phyloP scores from a whole-genome alignment of 2,888 invertebrate genomes.

The Neelides folsomi region DNA sequence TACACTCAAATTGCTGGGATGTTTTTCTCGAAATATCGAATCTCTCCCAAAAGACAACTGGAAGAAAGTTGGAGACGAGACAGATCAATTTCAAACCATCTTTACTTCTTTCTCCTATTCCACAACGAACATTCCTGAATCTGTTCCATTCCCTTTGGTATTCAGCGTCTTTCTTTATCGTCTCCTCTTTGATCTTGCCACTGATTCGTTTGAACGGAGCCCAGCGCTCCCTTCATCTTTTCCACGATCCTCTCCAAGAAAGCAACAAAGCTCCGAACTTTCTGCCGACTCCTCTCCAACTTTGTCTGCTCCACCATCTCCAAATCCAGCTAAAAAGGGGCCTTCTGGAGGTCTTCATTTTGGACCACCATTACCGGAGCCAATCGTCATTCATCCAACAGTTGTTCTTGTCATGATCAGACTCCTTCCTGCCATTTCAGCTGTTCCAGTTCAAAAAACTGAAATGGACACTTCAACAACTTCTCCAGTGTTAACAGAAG shows the following conservation, averaged over 20 bases:
- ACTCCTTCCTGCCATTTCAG: slow-evolving; percentile 66
- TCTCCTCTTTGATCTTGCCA: slow-evolving; percentile 82
- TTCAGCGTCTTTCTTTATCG: slow-evolving; percentile 75
- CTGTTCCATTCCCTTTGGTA: slow-evolving; percentile 61
- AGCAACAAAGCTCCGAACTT: slow-evolving; percentile 36
- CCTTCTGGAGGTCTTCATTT: slow-evolving; percentile 59
- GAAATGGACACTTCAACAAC: neutral
- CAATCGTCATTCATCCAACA: slow-evolving; percentile 88
- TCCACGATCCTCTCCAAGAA: slow-evolving; percentile 20
- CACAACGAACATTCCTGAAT: slow-evolving; percentile 40
- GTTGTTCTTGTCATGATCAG: slow-evolving; percentile 74
- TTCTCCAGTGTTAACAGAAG: neutral
- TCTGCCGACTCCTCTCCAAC: slow-evolving; percentile 20
- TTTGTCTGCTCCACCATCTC: slow-evolving; percentile 12
- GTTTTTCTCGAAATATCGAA: slow-evolving; percentile 49
- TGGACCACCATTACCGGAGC: slow-evolving; percentile 57
- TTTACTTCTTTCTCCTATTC: slow-evolving; percentile 12
- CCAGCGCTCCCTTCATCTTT: slow-evolving; percentile 18
- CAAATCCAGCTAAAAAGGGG: slow-evolving; percentile 16
- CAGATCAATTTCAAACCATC: slow-evolving; percentile 17
- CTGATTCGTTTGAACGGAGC: slow-evolving; percentile 71
- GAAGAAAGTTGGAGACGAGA: slow-evolving; percentile 9
- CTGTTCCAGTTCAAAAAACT: neutral
- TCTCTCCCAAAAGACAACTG: slow-evolving; percentile 2
- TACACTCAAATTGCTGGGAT: slow-evolving; percentile 79